Base-by-base conservation (phyloP, 2,113 vertebrate genomes). In the Colossoma macropomum region DNA sequence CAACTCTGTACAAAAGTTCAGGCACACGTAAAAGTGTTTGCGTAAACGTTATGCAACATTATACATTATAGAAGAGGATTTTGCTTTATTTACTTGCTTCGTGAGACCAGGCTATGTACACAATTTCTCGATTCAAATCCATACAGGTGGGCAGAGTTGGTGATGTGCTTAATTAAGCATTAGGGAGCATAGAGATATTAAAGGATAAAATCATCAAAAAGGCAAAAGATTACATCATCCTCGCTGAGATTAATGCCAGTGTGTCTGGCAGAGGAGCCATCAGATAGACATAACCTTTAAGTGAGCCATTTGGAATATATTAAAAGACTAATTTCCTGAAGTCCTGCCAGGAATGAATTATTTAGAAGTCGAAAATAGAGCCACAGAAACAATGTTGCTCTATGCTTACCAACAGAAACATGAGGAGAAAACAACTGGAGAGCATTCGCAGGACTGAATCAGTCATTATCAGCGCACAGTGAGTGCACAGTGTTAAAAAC, bases 231-330 rank as follows among this genome's bases (percentile, higher is more conserved):
- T 50, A 75, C 80, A 79, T 63, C 82, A 79, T 63, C 65, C 82
- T 79, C 76, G 41, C 87, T 89, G 90, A 93, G 92, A 92, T 91
- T 92, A 91, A 92, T 91, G 87, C 92, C 90, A 91, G 75, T 25
- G 74, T 81, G 83, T 91, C 87, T 90, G 81, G 81, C 81, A 82
- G 88, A 87, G 86, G 77, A 92, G 88, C 89, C 88, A 92, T 92
- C 92, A 91, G 91, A 94, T 90, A 92, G 90, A 91, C 91, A 87
- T 92, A 93, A 93, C 92, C 90, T 93, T 93, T 92, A 91, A 94
- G 89, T 90, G 88, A 91, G 89, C 91, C 89, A 93, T 93, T 94
- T 93, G 91, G 88, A 92, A 93, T 93, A 91, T 92, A 94, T 94
- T 92, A 92, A 93, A 93, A 93, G 77, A 91, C 89, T 92, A 62